Percentiles rank a stretch among this genome's conserved stretches.
phyloP scores from a whole-genome alignment of 2,888 invertebrate genomes.

The Eupithecia exiguata region DNA sequence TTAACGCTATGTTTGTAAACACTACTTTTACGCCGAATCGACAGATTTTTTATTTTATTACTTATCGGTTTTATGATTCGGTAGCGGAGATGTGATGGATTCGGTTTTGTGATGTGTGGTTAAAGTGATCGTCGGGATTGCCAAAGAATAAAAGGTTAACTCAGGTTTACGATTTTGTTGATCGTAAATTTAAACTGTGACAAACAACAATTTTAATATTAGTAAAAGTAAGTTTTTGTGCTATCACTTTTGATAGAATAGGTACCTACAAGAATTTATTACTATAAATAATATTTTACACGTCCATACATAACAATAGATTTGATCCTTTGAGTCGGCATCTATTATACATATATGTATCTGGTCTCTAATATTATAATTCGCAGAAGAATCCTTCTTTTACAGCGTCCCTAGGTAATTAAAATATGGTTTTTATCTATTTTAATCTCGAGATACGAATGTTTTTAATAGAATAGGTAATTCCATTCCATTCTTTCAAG shows the following conservation, averaged over 20 bases:
- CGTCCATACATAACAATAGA: no score
- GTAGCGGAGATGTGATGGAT: conserved; percentile 29
- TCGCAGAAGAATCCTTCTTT: neutral
- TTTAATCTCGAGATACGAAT: neutral
- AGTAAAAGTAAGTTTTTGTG: neutral
- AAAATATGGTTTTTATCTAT: no score
- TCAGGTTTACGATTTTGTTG: neutral
- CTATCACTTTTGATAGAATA: neutral
- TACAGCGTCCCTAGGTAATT: neutral
- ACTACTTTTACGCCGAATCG: conserved; percentile 70
- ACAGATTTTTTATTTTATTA: conserved; percentile 63
- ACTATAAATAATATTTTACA: no score
- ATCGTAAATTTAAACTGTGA: neutral
- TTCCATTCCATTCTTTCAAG: neutral
- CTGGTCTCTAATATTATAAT: neutral
- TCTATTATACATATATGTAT: no score
- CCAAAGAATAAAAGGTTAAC: neutral
- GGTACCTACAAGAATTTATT: no score
- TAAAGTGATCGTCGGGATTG: neutral
- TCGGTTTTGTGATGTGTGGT: conserved; percentile 6
- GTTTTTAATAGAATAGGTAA: neutral
- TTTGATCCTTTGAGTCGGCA: neutral
- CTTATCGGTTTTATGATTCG: conserved; percentile 58
- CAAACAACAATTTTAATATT: neutral
- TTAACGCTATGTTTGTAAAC: conserved; percentile 79